These are phyloP conservation scores for Eueides isabella DNA, from an alignment of 1,140 invertebrate species.

Conservation along the genomic window DNA sequence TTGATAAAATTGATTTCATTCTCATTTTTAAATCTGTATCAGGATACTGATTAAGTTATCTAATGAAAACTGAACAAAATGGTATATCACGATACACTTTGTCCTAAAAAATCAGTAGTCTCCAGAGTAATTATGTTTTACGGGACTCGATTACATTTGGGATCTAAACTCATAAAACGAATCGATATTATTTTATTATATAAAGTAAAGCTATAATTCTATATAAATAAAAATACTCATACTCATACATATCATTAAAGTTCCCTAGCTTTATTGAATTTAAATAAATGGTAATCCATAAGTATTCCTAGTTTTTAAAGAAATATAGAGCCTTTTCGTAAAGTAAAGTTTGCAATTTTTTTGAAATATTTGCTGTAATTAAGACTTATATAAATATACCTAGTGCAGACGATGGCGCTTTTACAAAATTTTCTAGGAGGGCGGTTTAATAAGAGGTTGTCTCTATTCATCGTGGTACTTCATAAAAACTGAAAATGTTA, in stretches of 20 bases:
- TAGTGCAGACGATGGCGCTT: conserved; percentile 7
- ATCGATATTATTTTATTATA: neutral
- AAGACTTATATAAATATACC: conserved; percentile 18
- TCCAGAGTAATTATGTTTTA: conserved; percentile 26
- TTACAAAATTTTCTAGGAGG: conserved; percentile 11
- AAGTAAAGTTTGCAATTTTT: conserved; percentile 14
- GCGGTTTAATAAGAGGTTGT: conserved; percentile 14
- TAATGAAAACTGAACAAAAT: neutral
- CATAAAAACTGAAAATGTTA: conserved; percentile 28
- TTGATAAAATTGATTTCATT: too few species aligned
- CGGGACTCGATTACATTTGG: conserved; percentile 26
- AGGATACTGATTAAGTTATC: too few species aligned
- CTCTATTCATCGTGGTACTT: conserved; percentile 21
- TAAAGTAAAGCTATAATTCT: neutral
- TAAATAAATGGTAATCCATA: neutral
- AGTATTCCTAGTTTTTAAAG: neutral
- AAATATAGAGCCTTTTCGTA: neutral
- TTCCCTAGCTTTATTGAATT: neutral
- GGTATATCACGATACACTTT: conserved; percentile 2
- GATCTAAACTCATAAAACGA: conserved; percentile 17
- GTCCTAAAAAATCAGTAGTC: conserved; percentile 25
- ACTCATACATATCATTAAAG: neutral
- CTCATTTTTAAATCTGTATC: too few species aligned
- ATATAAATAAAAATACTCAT: neutral
- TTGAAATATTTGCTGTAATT: neutral